Evolutionary conservation across 2,888 invertebrate species (phyloP).

Genomic region (Meteorus colon): DNA sequence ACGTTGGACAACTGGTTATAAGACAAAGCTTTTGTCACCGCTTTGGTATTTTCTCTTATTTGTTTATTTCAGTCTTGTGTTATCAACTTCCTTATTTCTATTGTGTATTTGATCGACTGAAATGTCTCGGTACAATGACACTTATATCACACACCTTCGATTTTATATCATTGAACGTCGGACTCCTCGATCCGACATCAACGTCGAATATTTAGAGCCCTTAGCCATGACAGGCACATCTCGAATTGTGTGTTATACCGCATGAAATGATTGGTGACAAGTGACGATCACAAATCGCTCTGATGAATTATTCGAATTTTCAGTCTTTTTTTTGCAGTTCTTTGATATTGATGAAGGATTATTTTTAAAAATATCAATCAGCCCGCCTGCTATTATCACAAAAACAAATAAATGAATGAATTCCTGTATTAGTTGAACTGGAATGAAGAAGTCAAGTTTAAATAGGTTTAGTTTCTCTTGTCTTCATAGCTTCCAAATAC

Average conservation of each 20-base stretch:
- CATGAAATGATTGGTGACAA: background rate
- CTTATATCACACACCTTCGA: background rate
- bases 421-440: too few relatives aligned
- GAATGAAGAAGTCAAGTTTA: too few relatives aligned
- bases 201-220: background rate
- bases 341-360: background rate
- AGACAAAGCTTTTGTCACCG: background rate
- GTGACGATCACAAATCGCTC: background rate
- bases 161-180: conserved; percentile 6
- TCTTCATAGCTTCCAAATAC: too few relatives aligned
- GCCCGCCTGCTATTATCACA: too few relatives aligned
- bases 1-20: too few relatives aligned
- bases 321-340: background rate
- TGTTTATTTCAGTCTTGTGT: background rate
- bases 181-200: background rate
- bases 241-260: background rate
- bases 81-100: background rate
- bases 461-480: too few relatives aligned
- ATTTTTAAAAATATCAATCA: too few relatives aligned
- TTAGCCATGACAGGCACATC: conserved; percentile 7
- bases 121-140: background rate
- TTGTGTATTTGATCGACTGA: background rate
- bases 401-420: too few relatives aligned
- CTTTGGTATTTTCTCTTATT: background rate
- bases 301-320: background rate